phyloP scores from a whole-genome alignment of 2,113 vertebrate species.

The Monarcha castaneiventris region DNA sequence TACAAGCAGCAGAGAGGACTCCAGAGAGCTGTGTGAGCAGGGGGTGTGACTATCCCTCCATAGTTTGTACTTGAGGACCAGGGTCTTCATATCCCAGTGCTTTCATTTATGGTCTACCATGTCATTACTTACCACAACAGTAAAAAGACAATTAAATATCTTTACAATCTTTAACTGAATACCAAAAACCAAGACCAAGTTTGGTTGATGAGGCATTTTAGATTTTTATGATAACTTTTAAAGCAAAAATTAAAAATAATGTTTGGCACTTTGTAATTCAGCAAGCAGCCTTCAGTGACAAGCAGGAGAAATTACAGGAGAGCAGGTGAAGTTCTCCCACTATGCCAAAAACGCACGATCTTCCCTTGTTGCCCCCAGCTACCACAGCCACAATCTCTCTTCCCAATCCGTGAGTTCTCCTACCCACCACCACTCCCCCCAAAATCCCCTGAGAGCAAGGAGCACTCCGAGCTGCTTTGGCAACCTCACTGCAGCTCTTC shows the following conservation, averaged over 20 bases:
- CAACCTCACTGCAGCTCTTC: neutral
- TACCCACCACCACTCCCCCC: rapidly evolving
- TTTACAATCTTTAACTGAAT: neutral
- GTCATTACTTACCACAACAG: neutral
- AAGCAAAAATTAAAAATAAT: neutral
- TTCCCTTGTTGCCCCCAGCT: neutral
- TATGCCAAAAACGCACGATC: neutral
- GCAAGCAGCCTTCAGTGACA: neutral
- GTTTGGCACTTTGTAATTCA: neutral
- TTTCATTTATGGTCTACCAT: neutral
- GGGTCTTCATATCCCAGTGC: neutral
- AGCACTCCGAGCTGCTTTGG: neutral
- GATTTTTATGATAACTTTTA: neutral
- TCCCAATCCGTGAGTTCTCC: neutral
- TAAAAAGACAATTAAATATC: neutral
- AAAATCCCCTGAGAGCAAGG: neutral
- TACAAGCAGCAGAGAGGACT: neutral
- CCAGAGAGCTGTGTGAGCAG: neutral
- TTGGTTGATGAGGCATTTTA: neutral
- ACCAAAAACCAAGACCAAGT: neutral
- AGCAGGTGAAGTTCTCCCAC: neutral
- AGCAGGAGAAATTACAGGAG: neutral
- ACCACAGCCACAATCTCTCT: neutral
- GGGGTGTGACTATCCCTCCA: neutral
- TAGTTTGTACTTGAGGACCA: neutral